Conservation (phyloP, 2,113 vertebrate genomes). For the Bufo gargarizans region DNA sequence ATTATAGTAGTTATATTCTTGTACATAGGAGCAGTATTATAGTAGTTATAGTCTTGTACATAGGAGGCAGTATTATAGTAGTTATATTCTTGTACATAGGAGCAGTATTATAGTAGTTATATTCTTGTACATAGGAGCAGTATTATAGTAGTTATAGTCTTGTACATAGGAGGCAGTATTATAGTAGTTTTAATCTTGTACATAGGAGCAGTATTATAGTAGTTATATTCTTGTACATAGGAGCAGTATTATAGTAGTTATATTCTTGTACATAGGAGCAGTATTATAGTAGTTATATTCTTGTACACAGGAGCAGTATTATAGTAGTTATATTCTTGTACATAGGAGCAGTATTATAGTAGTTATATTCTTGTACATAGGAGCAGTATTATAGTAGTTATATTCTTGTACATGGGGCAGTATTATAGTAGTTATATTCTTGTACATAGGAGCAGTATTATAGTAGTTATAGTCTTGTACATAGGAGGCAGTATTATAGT, state of each 20-base stretch:
- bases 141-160: constrained; percentile 18
- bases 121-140: background rate
- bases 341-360: background rate
- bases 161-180: constrained; percentile 2
- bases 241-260: constrained; percentile 2
- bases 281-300: background rate
- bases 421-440: background rate
- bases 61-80: too few relatives aligned
- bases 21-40: background rate
- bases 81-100: too few relatives aligned
- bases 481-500: too few relatives aligned
- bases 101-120: constrained; percentile 10
- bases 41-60: background rate
- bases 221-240: background rate
- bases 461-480: too few relatives aligned
- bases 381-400: background rate
- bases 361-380: background rate
- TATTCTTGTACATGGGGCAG: background rate
- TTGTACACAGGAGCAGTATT: background rate
- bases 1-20: too few relatives aligned
- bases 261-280: background rate
- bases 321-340: background rate
- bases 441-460: too few relatives aligned
- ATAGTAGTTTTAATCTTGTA: background rate
- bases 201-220: background rate